phyloP scores from a whole-genome alignment of 1,140 invertebrate genomes.

The Drosophila busckii region DNA sequence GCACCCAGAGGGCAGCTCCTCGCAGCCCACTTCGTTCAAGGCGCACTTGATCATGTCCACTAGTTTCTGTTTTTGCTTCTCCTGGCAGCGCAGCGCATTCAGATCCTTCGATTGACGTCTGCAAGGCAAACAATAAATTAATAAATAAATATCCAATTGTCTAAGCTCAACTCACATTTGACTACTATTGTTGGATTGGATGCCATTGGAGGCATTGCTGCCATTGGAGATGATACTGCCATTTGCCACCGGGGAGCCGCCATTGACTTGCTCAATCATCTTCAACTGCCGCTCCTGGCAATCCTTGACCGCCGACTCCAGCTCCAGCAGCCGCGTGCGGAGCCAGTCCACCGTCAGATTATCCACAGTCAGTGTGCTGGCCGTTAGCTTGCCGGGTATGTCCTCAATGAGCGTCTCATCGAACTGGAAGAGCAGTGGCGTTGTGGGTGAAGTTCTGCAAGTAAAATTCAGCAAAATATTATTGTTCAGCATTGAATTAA shows the following conservation, averaged over 20 bases:
- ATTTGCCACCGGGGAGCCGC: conserved; percentile 71
- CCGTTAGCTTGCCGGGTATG: conserved; percentile 88
- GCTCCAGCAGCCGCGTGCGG: conserved; percentile 86
- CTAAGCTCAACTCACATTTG: conserved; percentile 44
- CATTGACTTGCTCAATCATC: conserved; percentile 79
- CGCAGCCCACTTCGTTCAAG: conserved; percentile 90
- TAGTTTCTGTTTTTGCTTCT: conserved; percentile 89
- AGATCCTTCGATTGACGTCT: conserved; percentile 80
- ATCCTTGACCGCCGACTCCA: conserved; percentile 86
- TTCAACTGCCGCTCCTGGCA: conserved; percentile 83
- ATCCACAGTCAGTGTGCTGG: conserved; percentile 92
- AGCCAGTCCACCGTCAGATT: conserved; percentile 94
- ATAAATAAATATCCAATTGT: background rate
- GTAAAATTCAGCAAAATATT: background rate
- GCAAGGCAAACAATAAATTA: background rate
- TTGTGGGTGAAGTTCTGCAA: conserved; percentile 85
- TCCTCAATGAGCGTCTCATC: conserved; percentile 91
- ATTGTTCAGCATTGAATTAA: background rate
- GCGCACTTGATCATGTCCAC: conserved; percentile 89
- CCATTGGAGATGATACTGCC: conserved; percentile 73
- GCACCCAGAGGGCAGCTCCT: conserved; percentile 91
- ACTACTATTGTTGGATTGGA: conserved; percentile 78
- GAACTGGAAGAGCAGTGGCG: conserved; percentile 88
- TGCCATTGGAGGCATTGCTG: conserved; percentile 79
- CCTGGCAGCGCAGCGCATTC: conserved; percentile 85